A percentile compares a stretch with the other conserved stretches of the same genome.
Evolutionary conservation across 2,888 invertebrate species (phyloP).

Genomic region (Oxycera nigricornis): DNA sequence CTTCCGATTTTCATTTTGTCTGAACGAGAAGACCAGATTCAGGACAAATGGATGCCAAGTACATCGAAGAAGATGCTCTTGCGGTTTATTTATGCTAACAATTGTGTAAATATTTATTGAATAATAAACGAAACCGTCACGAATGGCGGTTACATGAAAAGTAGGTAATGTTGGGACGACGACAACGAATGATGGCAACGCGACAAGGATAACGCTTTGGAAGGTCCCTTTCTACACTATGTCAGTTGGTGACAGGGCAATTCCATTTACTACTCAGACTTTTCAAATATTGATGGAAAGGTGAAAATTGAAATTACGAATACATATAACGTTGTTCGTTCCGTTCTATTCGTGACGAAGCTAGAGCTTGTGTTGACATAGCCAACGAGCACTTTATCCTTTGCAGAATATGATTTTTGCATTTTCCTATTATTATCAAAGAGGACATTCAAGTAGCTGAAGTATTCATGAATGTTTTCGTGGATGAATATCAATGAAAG

Average conservation of each 20-base stretch:
- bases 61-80: slow-evolving; percentile 7
- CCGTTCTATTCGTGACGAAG: no score
- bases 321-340: background rate
- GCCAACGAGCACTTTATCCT: no score
- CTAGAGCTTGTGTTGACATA: no score
- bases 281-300: slow-evolving; percentile 32
- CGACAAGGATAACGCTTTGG: background rate
- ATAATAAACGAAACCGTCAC: slow-evolving; percentile 42
- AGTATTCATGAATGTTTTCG: no score
- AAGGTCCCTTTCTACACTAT: background rate
- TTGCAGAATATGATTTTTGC: no score
- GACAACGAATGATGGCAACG: background rate
- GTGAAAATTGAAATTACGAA: slow-evolving; percentile 26
- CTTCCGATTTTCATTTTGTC: no score
- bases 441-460: no score
- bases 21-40: no score
- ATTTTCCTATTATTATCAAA: no score
- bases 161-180: background rate
- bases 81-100: slow-evolving; percentile 46
- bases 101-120: slow-evolving; percentile 47
- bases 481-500: no score
- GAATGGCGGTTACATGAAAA: background rate
- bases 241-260: slow-evolving; percentile 10
- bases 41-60: background rate
- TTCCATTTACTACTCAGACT: slow-evolving; percentile 16